These are phyloP conservation scores for Telmatochromis sp. DNA, from an alignment of 2,113 vertebrate species.

Conservation along the genomic window DNA sequence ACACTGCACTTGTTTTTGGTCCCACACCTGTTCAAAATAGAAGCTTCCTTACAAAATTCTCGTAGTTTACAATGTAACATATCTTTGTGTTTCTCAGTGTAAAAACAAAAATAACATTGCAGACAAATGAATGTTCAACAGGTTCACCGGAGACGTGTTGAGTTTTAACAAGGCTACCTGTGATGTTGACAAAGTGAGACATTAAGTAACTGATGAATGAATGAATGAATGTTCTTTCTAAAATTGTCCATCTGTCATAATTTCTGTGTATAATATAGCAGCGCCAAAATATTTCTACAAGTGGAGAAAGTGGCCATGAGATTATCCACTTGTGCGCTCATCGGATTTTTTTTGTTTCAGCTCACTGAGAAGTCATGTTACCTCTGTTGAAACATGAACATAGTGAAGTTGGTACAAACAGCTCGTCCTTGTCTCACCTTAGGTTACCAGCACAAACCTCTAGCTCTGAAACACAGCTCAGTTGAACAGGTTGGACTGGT, in stretches of 20 bases:
- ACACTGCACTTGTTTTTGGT: conserved; percentile 45
- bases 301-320: background rate
- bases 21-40: conserved; percentile 61
- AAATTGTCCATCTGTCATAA: background rate
- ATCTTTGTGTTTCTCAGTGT: conserved; percentile 46
- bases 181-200: background rate
- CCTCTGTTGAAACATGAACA: conserved; percentile 34
- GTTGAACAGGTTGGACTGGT: conserved; percentile 8
- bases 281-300: background rate
- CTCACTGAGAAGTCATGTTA: background rate
- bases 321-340: background rate
- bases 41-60: conserved; percentile 63
- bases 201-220: background rate
- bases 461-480: background rate
- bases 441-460: background rate
- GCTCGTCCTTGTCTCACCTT: background rate
- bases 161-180: background rate
- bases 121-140: conserved; percentile 3
- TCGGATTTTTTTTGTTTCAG: background rate
- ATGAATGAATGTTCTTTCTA: background rate
- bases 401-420: background rate
- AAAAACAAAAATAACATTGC: background rate
- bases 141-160: conserved; percentile 44
- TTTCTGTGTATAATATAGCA: background rate
- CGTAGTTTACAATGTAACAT: conserved; percentile 54